Evolutionary conservation across 2,113 vertebrate species (phyloP).

Genomic region (Sceloporus tristichus): DNA sequence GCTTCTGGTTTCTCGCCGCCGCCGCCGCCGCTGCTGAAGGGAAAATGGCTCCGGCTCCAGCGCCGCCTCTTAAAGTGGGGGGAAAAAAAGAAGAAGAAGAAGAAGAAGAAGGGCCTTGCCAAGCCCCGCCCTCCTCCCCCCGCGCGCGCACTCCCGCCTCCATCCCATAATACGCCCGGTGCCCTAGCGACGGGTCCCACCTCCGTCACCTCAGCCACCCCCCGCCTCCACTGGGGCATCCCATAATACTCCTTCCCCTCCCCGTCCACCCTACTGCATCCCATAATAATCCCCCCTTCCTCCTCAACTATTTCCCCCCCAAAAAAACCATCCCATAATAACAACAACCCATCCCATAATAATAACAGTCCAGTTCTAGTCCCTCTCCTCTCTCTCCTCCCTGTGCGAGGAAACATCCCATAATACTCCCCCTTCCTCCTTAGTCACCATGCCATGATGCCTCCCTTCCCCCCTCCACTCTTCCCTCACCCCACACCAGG

Average conservation of each 20-base stretch:
- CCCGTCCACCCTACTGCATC: conserved; percentile 60
- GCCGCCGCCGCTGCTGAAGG: conserved; percentile 73
- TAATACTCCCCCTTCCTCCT: not conserved
- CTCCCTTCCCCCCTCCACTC: conserved; percentile 18
- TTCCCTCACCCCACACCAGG: not conserved
- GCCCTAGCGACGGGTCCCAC: conserved; percentile 46
- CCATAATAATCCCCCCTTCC: conserved; percentile 76
- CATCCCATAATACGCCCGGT: conserved; percentile 78
- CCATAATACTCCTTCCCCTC: conserved; percentile 73
- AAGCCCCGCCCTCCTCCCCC: conserved; percentile 63
- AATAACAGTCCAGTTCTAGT: conserved; percentile 14
- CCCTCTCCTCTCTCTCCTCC: not conserved
- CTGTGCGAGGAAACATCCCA: conserved; percentile 19
- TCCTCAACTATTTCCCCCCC: conserved; percentile 10
- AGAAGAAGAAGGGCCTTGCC: conserved; percentile 70
- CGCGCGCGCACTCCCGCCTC: conserved; percentile 63
- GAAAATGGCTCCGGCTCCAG: conserved; percentile 81
- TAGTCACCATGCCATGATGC: conserved; percentile 83
- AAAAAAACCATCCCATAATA: conserved; percentile 76
- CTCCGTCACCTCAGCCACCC: conserved; percentile 68
- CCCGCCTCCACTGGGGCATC: conserved; percentile 68
- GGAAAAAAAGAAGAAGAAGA: conserved; percentile 64
- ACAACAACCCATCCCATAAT: not conserved
- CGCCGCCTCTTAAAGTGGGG: conserved; percentile 78
- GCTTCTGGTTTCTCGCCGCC: conserved; percentile 47